Evolutionary conservation across 2,888 invertebrate species (phyloP), one percentile per base, ranked within the genome.

Genomic region (Frankliniella fusca): DNA sequence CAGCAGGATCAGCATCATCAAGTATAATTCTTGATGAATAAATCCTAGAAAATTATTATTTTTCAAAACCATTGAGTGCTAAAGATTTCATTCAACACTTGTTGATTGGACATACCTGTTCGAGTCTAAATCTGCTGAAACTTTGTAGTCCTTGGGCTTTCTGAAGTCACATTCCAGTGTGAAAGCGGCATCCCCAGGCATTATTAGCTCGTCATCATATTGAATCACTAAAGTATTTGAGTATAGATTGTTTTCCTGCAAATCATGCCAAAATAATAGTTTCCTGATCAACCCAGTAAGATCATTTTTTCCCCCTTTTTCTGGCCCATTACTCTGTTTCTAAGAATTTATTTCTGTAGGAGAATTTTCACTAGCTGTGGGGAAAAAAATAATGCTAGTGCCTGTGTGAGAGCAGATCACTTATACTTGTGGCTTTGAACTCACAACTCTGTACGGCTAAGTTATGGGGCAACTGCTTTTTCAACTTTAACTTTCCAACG

Each of bases 161-260:
- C 90, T 89, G 85, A 92, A 92, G 87, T 93, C 92, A 84, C 93
- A 93, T 86, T 92, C 91, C 84, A 93, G 86, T 20, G 90, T 90
- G 86, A 93, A 92, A 65, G 93, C 93, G 8, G 92, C 91, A 86
- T 92, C 92, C 2, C 92, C 92, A 0, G 92, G 92, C 84, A 92
- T 92, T 83, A 92, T 91, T 23, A 92, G 86, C 85, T 92, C 92
- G 81, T 92, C 92, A 87, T 93, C 93, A 85, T 93, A 91, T 86
- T 93, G 93, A 81, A 93, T 88, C 5, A 93, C 90, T 48, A 93
- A 89, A 80, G 92, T 90, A 85, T 92, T 92, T 0, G 90, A 90
- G 86, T 90, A 92, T 8, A 90, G 88, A 76, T 91, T 90, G 20
- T 90, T 90, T 83, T 91, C 89, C 89, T 90, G 84, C 48, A 86